Evolutionary conservation across 2,797 vertebrate genomes (phyloP), one percentile per base, ranked within the genome.

Genomic region (Sebastolobus altivelis): DNA sequence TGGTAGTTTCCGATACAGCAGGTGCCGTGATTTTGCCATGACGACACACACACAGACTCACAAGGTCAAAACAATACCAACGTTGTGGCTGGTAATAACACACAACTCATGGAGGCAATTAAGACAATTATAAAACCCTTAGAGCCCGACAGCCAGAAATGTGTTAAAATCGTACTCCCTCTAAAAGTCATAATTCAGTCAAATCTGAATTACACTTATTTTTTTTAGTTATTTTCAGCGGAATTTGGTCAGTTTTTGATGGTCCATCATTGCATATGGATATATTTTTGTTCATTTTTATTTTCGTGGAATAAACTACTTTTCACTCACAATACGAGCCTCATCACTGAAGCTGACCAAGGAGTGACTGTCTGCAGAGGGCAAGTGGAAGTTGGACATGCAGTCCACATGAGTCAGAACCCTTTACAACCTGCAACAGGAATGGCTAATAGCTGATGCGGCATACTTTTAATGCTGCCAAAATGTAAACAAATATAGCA

Each of bases 121-220:
- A 31, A 31, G 56, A 0, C n/a, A 54, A 20, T 54, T 54, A 4
- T 29, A 18, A 0, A 0, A 61, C 59, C 29, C 1, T 12, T 35
- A 35, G 10, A 35, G 29, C 59, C 29, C 5, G 13, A 13, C 20
- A 14, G 11, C n/a, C 49, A 43, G 27, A 69, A 52, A 22, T 4
- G 8, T 10, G 3, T 1, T 29, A 46, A 46, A 65, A 13, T 40
- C 3, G 0, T 0, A n/a, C 18, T 18, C 37, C 25, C 27, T 38
- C 43, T 27, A 3, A 14, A 6, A 59, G 52, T 75, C 20, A 18
- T 43, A 33, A 66, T 27, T 40, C 12, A 2, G 5, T 55, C 35
- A 25, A 56, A 31, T 52, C 22, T 27, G 3, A 66, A 29, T n/a
- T 46, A 46, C 14, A 46, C 14, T 46, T 46, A 3, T 46, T 46